phyloP scores from a whole-genome alignment of 1,140 invertebrate species.

The Bacillus rossius region DNA sequence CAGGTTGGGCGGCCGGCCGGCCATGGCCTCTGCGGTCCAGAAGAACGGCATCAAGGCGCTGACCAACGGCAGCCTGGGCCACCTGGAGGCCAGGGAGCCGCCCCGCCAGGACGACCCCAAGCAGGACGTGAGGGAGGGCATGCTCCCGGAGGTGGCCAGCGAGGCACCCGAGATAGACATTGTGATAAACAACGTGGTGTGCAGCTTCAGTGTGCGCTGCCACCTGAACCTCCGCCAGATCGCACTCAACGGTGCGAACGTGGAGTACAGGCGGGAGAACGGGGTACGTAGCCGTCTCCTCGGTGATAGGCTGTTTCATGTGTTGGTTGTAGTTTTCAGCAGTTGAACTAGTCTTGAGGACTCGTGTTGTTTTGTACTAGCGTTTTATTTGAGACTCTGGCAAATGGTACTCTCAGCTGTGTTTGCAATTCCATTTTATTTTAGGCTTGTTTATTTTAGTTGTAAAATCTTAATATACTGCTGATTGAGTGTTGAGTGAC shows the following conservation, averaged over 20 bases:
- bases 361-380: too few relatives aligned
- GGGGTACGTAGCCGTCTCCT: constrained; percentile 61
- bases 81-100: constrained; percentile 39
- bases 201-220: constrained; percentile 94
- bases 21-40: constrained; percentile 66
- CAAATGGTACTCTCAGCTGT: too few relatives aligned
- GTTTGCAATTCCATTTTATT: too few relatives aligned
- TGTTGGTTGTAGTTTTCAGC: too few relatives aligned
- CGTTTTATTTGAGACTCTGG: too few relatives aligned
- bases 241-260: constrained; percentile 87
- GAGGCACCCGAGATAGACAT: constrained; percentile 75
- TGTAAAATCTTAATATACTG: too few relatives aligned
- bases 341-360: too few relatives aligned
- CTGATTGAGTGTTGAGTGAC: too few relatives aligned
- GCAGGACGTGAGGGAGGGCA: constrained; percentile 36
- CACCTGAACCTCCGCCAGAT: constrained; percentile 95
- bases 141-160: constrained; percentile 32
- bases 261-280: constrained; percentile 92
- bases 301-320: too few relatives aligned
- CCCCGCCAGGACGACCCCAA: constrained; percentile 22
- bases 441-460: too few relatives aligned
- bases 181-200: constrained; percentile 97
- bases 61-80: constrained; percentile 48
- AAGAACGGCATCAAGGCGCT: constrained; percentile 64
- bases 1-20: constrained; percentile 18